Base-by-base conservation (phyloP, 2,888 invertebrate genomes). In the Catocala nupta region DNA sequence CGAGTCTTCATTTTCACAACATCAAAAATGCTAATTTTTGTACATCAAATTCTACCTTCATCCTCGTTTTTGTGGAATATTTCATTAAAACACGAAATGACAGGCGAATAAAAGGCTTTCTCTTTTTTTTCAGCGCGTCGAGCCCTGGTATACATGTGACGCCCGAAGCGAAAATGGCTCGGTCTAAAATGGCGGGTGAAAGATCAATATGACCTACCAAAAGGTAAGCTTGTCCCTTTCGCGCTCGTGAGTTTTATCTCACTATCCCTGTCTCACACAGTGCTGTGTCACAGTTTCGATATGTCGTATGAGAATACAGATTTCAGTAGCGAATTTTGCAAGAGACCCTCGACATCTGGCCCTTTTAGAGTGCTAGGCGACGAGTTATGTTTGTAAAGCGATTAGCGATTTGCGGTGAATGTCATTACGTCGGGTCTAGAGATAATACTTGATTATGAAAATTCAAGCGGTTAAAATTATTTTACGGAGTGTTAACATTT, bases 201-300 rank as follows among this genome's bases (percentile, higher is more conserved):
- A 94, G 94, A 94, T 94, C 94, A 94, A 94, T 94, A 94, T 93
- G 89, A 92, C 86, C 92, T 87, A 92, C 92, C 91, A 87, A 92
- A 93, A 91, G 90, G 88, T 89, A 56, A 82, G 68, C 61, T 83
- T 81, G 43, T 90, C 91, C 71, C 84, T 75, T 68, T 92, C 83
- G 47, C 75, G 68, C 91, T 62, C 64, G 59, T 52, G 11, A 25
- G 48, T 56, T 77, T 77, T 59, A 78, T 75, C 59, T 59, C 9
- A 50, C 71, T 59, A 11, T 91, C 89, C 83, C 86, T 69, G 71
- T 92, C 87, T 78, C 81, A 78, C 90, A 85, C 82, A 82, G 82
- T 82, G 82, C 74, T 81, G 81, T 79, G 81, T 82, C 86, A 82
- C 86, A 91, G 86, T 84, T 88, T 83, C 89, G 81, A 90, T 90